phyloP scores from a whole-genome alignment of 2,113 vertebrate species.

The Sylvia atricapilla region DNA sequence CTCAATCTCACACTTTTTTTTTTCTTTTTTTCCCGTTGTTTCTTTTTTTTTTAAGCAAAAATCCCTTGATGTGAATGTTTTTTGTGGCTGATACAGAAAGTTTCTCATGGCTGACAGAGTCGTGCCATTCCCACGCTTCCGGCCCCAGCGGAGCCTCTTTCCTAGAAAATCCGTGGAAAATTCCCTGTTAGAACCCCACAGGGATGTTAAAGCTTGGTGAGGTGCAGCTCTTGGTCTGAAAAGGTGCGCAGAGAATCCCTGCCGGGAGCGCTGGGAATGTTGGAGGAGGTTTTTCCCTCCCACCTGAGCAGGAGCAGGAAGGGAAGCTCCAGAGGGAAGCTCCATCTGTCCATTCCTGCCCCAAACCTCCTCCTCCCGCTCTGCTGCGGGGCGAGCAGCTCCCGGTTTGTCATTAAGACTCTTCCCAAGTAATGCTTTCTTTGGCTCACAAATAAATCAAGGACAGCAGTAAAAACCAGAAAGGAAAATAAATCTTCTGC shows the following conservation, averaged over 20 bases:
- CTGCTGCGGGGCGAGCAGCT: not conserved
- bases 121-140: not conserved
- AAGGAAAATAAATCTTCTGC: slow-evolving; percentile 27
- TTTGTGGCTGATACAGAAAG: not conserved
- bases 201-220: not conserved
- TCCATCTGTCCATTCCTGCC: not conserved
- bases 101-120: not conserved
- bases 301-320: not conserved
- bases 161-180: not conserved
- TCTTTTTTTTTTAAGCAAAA: not conserved
- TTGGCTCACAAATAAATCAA: slow-evolving; percentile 24
- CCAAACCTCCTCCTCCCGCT: not conserved
- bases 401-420: slow-evolving; percentile 6
- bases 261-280: not conserved
- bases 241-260: fast-evolving
- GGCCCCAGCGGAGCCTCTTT: not conserved
- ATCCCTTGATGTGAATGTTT: not conserved
- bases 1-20: not conserved
- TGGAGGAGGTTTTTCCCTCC: not conserved
- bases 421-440: slow-evolving; percentile 35
- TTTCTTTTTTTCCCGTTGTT: too few relatives aligned
- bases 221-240: not conserved
- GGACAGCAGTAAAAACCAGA: not conserved
- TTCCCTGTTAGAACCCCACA: not conserved
- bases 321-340: not conserved